Evolutionary conservation across 2,113 vertebrate genomes (phyloP), one percentile per base, ranked within the genome.

Genomic region (Prolemur simus): DNA sequence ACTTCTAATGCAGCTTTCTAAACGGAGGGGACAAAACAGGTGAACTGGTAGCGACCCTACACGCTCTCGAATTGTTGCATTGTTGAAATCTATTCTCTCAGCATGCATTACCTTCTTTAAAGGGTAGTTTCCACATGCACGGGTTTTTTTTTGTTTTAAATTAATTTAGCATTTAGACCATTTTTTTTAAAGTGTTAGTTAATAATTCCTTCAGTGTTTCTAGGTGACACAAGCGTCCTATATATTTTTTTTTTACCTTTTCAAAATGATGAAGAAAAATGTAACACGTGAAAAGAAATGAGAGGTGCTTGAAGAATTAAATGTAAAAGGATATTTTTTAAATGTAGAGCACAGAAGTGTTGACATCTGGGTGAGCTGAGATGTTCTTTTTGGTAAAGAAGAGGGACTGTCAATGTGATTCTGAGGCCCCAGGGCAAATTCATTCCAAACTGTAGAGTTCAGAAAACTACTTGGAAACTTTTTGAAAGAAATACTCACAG

Each of bases 211-310:
- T 68, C 23, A 34, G 3, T 80, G 8, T 82, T 85, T 94, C 54
- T 68, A 77, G 47, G 1, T 78, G 64, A 39, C 11, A 66, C 17
- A 34, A 15, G 29, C 86, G 8, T 82, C 32, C 47, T 58, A 8
- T 3, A 12, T 60, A 4, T 58, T 60, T 2, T 73, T 81, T 81
- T 54, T 88, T 84, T 14, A 58, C 18, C 52, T 84, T 73, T 95
- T 54, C 83, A 95, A 85, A 66, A 68, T 86, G 39, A 66, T 66
- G 58, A 66, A 71, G 52, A 90, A 86, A 87, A 89, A 60, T 63
- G 56, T 58, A 56, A 52, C 27, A 0, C 1, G 7, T n/a, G 25
- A 42, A 92, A 73, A 64, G 39, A 94, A 80, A 27, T 74, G 58
- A 34, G 3, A 91, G 37, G 11, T 27, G 21, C 25, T 64, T 95